Evolutionary conservation across 2,113 vertebrate genomes (phyloP), one percentile per base, ranked within the genome.

Genomic region (Sialia sialis): DNA sequence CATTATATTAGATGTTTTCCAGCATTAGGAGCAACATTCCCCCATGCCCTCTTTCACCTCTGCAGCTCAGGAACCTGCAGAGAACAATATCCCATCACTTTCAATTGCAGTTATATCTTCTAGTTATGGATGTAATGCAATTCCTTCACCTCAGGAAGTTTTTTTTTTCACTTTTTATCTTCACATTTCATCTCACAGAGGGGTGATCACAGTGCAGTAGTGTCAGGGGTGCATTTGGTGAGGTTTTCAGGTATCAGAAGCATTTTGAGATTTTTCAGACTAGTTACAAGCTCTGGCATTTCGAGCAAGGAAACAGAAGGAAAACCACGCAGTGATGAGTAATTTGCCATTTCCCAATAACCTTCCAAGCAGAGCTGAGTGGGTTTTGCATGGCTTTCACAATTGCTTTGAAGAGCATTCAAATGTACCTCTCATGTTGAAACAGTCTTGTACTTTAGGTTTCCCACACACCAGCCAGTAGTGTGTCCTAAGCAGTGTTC

Each of bases 311-410:
- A 55, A 79, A 32, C 49, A 86, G 85, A 58, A 83, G 79, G 34
- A 92, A 93, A 93, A 76, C 82, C 79, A 66, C 2, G 0, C 41
- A 58, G 59, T 7, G 13, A n/a, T 94, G 95, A 96, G 88, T 97
- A 91, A 95, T 94, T 87, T 82, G 48, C 82, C 75, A 26, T 95
- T 96, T 97, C 94, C 89, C 91, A 96, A 95, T 94, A 87, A 90
- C 75, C 41, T 87, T 88, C 87, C 79, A 75, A 88, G 64, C 22
- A 76, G 85, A 87, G 52, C 55, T 1, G 41, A 89, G 84, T 91
- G 78, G 77, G 84, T 82, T 96, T 89, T 87, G 39, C 17, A 6
- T 58, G 39, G 43, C 91, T 95, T 97, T 95, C 91, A 87, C 87
- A 95, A 89, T 51, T 78, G 59, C 94, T 96, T 94, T 95, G 93